Conservation (phyloP, 1,140 invertebrate species). For the Calephelis nemesis region DNA sequence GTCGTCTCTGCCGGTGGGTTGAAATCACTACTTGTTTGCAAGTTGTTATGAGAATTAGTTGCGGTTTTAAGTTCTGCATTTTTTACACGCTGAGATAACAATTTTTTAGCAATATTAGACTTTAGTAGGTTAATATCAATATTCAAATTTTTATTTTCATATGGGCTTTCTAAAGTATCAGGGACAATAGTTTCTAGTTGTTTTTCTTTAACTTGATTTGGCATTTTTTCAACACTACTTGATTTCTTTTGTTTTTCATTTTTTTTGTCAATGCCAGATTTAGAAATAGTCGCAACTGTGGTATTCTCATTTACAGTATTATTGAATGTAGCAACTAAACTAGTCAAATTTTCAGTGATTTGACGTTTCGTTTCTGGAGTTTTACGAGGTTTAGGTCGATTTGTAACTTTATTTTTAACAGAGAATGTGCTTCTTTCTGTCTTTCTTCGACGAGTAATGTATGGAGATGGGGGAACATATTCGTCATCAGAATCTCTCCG, state of each 20-base stretch:
- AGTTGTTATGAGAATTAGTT: not conserved
- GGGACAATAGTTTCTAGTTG: not conserved
- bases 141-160: not conserved
- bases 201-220: not conserved
- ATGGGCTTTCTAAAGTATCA: not conserved
- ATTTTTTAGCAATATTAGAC: conserved; percentile 3
- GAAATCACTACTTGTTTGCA: not conserved
- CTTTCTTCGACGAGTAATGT: conserved; percentile 11
- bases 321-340: not conserved
- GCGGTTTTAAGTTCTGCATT: not conserved
- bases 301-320: not conserved
- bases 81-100: conserved; percentile 1
- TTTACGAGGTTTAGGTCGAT: not conserved
- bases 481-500: conserved; percentile 29
- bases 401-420: not conserved
- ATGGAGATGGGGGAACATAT: conserved; percentile 25
- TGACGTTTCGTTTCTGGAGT: not conserved
- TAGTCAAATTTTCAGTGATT: not conserved
- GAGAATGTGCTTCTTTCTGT: not conserved
- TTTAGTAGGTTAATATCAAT: not conserved
- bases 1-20: not conserved
- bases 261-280: not conserved
- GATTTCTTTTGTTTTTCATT: not conserved
- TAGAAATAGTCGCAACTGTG: not conserved
- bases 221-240: not conserved